Percentiles rank a stretch among this genome's conserved stretches.
Conservation (phyloP, 2,888 invertebrate species). For the Metallyticus violacea region DNA sequence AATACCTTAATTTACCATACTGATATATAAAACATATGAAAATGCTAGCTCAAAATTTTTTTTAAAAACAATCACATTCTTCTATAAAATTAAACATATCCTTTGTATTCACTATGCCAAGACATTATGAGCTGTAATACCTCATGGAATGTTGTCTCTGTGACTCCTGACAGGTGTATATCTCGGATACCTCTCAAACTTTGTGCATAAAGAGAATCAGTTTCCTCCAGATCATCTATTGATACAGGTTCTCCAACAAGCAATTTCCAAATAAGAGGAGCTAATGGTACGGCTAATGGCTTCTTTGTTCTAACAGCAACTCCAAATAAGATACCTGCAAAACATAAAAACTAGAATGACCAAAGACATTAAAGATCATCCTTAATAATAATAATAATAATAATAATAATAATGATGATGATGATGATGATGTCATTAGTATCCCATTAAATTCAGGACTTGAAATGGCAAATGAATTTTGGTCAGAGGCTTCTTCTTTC, state of each 20-base stretch:
- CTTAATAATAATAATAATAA: too few species aligned
- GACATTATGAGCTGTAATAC: too few species aligned
- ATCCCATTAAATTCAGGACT: too few species aligned
- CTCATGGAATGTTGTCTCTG: constrained; percentile 59
- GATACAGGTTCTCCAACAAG: constrained; percentile 57
- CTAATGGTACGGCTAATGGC: constrained; percentile 60
- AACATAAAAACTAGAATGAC: background rate
- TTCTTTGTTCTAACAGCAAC: constrained; percentile 65
- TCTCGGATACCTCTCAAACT: constrained; percentile 58
- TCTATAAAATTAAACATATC: too few species aligned
- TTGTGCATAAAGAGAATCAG: constrained; percentile 56
- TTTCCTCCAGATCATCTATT: constrained; percentile 61
- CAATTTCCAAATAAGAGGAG: constrained; percentile 61
- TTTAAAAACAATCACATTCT: too few species aligned
- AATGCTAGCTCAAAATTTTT: too few species aligned
- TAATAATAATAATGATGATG: background rate
- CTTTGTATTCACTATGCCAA: too few species aligned
- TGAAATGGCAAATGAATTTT: too few species aligned
- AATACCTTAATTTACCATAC: too few species aligned
- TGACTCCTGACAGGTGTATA: constrained; percentile 58
- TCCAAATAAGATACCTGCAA: constrained; percentile 57
- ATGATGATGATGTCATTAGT: background rate
- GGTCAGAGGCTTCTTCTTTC: too few species aligned
- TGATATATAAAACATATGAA: too few species aligned
- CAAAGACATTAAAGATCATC: background rate